phyloP scores from a whole-genome alignment of 2,113 vertebrate genomes.

The Aramus guarauna region DNA sequence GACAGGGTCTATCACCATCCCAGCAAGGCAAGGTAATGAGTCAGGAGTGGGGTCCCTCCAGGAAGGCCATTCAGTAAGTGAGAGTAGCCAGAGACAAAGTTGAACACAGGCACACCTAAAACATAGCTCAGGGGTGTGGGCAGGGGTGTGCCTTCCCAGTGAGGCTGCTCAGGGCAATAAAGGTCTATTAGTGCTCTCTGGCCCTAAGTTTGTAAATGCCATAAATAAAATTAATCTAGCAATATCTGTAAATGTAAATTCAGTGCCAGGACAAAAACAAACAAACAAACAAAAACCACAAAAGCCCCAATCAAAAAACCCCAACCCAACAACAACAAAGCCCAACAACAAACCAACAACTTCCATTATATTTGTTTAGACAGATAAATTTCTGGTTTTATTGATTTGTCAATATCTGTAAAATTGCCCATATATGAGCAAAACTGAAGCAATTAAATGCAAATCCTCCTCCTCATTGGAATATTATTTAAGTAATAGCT shows the following conservation, averaged over 20 bases:
- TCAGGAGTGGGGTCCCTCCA: neutral
- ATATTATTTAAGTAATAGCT: neutral
- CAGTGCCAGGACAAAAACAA: neutral
- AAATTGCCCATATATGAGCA: neutral
- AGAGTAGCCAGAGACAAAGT: neutral
- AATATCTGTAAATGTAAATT: neutral
- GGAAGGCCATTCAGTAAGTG: neutral
- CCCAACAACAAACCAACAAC: neutral
- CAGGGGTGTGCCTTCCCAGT: too few species aligned
- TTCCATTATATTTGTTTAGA: neutral
- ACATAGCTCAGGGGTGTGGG: too few species aligned
- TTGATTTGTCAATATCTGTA: neutral
- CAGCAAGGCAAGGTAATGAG: rapidly evolving
- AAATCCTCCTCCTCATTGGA: neutral
- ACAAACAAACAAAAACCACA: neutral
- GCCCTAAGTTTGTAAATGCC: neutral
- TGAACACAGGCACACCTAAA: neutral
- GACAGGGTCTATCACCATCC: neutral
- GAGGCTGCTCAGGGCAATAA: neutral
- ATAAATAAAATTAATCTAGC: neutral
- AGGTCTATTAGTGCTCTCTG: neutral
- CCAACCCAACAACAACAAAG: too few species aligned
- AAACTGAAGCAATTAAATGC: neutral
- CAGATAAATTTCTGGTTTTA: neutral
- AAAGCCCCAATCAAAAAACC: too few species aligned